These are phyloP conservation scores for Pseudomyrmex flavicornis DNA, from an alignment of 1,140 invertebrate genomes.

Conservation along the genomic window DNA sequence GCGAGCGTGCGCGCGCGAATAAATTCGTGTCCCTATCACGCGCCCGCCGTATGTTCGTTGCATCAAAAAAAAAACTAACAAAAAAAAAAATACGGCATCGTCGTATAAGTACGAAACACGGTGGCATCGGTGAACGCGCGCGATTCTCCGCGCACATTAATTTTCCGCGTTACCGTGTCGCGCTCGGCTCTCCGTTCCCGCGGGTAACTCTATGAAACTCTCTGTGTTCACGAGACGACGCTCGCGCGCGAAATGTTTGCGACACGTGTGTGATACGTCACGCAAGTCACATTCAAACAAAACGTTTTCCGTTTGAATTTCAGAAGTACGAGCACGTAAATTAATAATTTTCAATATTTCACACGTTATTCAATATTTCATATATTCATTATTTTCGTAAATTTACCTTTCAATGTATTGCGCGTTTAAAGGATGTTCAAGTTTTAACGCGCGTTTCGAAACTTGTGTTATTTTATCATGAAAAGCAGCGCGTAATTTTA, in stretches of 20 bases:
- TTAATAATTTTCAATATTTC: background rate
- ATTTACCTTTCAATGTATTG: background rate
- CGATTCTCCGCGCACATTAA: constrained; percentile 51
- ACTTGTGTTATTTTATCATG: background rate
- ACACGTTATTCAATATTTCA: too few species aligned
- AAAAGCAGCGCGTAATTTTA: background rate
- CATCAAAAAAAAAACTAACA: constrained; percentile 44
- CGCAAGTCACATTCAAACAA: constrained; percentile 13
- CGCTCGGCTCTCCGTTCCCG: constrained; percentile 23
- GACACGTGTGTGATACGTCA: constrained; percentile 27
- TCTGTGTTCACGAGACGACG: background rate
- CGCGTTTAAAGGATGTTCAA: too few species aligned
- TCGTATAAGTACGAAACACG: constrained; percentile 24
- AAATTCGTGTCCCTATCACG: constrained; percentile 49
- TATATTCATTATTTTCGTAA: background rate
- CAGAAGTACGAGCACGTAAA: constrained; percentile 3
- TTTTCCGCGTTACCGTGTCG: constrained; percentile 43
- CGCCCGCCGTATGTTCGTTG: constrained; percentile 48
- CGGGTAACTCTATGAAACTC: constrained; percentile 22
- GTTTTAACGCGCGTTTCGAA: too few species aligned
- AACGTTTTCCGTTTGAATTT: constrained; percentile 4
- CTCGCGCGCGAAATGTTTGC: constrained; percentile 21
- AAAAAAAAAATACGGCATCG: constrained; percentile 25
- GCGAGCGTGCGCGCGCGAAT: constrained; percentile 60
- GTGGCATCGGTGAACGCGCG: constrained; percentile 11